Base-by-base conservation (phyloP, 2,888 invertebrate genomes). In the Drosophila mulleri region DNA sequence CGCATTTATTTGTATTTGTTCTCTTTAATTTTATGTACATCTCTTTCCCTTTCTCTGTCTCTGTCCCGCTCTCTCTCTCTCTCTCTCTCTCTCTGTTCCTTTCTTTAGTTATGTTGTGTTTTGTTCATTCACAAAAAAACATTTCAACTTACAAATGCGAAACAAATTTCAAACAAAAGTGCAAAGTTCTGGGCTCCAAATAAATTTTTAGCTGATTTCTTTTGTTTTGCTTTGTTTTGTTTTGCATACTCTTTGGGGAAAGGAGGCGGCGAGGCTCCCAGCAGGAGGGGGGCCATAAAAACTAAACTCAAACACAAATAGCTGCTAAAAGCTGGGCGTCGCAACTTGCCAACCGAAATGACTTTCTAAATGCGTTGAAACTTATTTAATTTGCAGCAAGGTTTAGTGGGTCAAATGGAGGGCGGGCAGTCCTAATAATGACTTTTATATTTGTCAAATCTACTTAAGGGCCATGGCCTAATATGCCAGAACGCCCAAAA, bases 91-190 rank as follows among this genome's bases (percentile, higher is more conserved):
- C 14, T 53, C 39, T 14, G 14, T 3, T 9, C 2, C 18, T 20
- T 26, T 6, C 9, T 42, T 59, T 23, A n/a, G 44, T 42, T 65
- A n/a, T 57, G 50, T 39, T 58, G 61, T 45, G 61, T 75, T 78
- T 78, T 78, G 71, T 74, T 73, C 83, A 56, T 65, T 54, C 50
- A 53, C 64, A 70, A 70, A 66, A 66, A 88, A 81, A 78, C 89
- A 89, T 89, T 89, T 87, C 84, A 83, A 79, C 89, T 81, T 84
- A 89, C 89, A 84, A 84, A 84, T 89, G 79, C 88, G 87, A 89
- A 87, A 86, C 86, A 89, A 87, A 88, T 87, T 88, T 89, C 83
- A 88, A 87, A 89, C 86, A 87, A 87, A 86, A 88, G 82, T 88
- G 84, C 72, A 89, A 81, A 87, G 76, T 87, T 89, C 70, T 60